Base-by-base conservation (phyloP, 2,888 invertebrate species). In the Netelia inedita region DNA sequence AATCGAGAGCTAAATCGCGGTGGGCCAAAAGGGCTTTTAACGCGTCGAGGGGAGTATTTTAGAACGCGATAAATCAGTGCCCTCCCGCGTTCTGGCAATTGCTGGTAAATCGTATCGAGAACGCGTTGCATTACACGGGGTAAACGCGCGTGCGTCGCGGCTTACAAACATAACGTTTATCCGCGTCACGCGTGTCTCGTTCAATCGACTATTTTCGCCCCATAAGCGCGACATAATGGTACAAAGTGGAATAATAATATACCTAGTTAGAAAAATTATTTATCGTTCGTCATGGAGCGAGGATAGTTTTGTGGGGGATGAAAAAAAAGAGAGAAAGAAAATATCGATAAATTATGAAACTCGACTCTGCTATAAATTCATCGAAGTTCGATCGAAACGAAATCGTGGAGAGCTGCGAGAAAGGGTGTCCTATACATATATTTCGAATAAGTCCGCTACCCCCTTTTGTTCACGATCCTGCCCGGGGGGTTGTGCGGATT, bases 41-140 rank as follows among this genome's bases (percentile, higher is more conserved):
- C 78, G 72, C 73, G 73, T 79, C 61, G 69, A 78, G 81, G 85
- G 85, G 83, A 57, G 89, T 88, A 90, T 90, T 92, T 90, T 89
- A 89, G 88, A 89, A 89, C 88, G 86, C 89, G 87, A 92, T 93
- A 93, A 92, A 93, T 93, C 93, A 93, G 89, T 79, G 74, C 79
- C 10, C 57, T 57, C 88, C 85, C 88, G 80, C 76, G 55, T 19
- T 76, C 71, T 63, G 41, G 66, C 65, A 71, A 69, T 78, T 86
- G 88, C 88, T 89, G 89, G 88, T 88, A 89, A 89, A 91, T 89
- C 88, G 88, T 88, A 87, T 83, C 73, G 69, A 87, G 85, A 85
- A 65, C 69, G 57, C 82, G 76, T 75, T 78, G 71, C 79, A 59
- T 61, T 66, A 73, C 46, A 79, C 72, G 53, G 23, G 28, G 65